phyloP scores from a whole-genome alignment of 2,888 invertebrate species.

The Linnaemya tessellans region DNA sequence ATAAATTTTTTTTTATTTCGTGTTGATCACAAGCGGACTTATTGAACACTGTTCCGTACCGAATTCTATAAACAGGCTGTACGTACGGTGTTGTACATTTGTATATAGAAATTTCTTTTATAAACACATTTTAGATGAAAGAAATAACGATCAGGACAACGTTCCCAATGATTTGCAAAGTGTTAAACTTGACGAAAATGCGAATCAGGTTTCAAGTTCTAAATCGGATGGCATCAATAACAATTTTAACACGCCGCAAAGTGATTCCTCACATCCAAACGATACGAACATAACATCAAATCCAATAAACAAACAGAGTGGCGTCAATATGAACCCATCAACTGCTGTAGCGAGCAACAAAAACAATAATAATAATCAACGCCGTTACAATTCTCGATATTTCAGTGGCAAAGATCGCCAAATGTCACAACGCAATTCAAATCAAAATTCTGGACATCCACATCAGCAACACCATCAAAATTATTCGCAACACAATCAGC shows the following conservation, averaged over 20 bases:
- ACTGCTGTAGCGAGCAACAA: conserved; percentile 42
- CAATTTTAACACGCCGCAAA: conserved; percentile 19
- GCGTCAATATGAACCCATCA: conserved; percentile 17
- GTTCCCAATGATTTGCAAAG: conserved; percentile 64
- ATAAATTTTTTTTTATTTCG: too few species aligned
- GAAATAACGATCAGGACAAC: conserved; percentile 70
- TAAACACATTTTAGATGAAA: conserved; percentile 52
- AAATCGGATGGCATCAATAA: conserved; percentile 75
- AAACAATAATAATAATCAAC: conserved; percentile 60
- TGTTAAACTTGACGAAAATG: conserved; percentile 74
- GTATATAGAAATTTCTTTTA: not conserved
- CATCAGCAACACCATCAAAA: conserved; percentile 50
- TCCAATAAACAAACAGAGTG: conserved; percentile 54
- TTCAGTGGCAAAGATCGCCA: conserved; percentile 76
- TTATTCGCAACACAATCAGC: conserved; percentile 61
- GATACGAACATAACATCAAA: conserved; percentile 9
- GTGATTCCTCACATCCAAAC: conserved; percentile 18
- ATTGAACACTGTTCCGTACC: too few species aligned
- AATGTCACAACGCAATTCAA: conserved; percentile 69
- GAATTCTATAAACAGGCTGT: too few species aligned
- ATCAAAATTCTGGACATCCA: conserved; percentile 13
- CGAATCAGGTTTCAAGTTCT: conserved; percentile 65
- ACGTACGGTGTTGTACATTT: not conserved
- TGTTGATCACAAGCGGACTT: too few species aligned
- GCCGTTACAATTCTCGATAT: conserved; percentile 77